Evolutionary conservation across 2,888 invertebrate species (phyloP), one percentile per base, ranked within the genome.

Genomic region (Criorhina ranunculi): DNA sequence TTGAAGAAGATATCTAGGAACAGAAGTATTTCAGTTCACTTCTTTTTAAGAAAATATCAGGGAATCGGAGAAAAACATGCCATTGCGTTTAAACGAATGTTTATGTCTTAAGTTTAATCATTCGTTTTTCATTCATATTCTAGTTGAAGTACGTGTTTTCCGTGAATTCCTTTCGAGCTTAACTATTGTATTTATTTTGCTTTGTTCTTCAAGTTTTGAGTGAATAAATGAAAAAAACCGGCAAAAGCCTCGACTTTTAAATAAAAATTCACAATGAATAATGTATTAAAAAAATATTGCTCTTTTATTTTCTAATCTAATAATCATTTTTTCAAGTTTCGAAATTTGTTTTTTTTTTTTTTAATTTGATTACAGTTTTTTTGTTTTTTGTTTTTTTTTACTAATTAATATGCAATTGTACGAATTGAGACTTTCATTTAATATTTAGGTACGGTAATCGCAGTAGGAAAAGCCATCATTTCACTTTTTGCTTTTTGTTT

Each of bases 231-330:
- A n/a, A n/a, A n/a, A n/a, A n/a, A n/a, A n/a, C n/a, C n/a, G n/a
- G n/a, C n/a, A n/a, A n/a, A n/a, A n/a, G n/a, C n/a, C n/a, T 31
- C 0, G 2, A 5, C 17, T 42, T 31, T 42, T 2, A 66, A 51
- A 40, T 55, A 53, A 70, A 59, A 72, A 44, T 55, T 5, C 29
- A n/a, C n/a, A 62, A 44, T 59, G 0, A 11, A 0, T 55, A 51
- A 72, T 62, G 12, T 79, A 73, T 69, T 67, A 83, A 78, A 83
- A 77, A 83, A 83, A 83, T 83, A 83, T 83, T 83, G 83, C 83
- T 78, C 73, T 73, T 83, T 78, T 83, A 83, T 83, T 83, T 67
- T 62, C 17, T 55, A 42, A 40, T 72, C 24, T 67, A 53, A 44
- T 19, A 69, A 60, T 49, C 33, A 19, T 59, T 51, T 69, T 76